Evolutionary conservation across 1,140 invertebrate genomes (phyloP).

Genomic region (Lethrus apterus): DNA sequence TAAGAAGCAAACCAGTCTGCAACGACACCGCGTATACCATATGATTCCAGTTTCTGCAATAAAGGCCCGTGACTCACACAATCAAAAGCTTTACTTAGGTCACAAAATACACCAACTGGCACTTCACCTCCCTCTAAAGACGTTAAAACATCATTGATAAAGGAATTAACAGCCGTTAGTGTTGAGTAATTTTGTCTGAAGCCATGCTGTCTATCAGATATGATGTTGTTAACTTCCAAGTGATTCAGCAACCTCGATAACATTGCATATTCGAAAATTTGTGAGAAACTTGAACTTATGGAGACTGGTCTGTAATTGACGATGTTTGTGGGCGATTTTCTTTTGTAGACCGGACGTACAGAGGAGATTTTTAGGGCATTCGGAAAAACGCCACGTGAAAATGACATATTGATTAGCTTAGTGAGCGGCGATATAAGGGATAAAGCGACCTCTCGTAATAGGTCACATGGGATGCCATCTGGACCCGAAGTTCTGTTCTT

Average conservation of each 20-base stretch:
- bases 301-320: not conserved
- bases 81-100: not conserved
- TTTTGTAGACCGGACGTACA: not conserved
- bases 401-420: not conserved
- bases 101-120: not conserved
- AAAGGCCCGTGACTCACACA: not conserved
- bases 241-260: not conserved
- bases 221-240: not conserved
- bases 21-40: slow-evolving; percentile 3
- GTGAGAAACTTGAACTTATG: not conserved
- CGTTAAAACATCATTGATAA: not conserved
- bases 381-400: not conserved
- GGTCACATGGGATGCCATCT: not conserved
- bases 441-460: not conserved
- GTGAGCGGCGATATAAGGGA: no score
- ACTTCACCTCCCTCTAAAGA: not conserved
- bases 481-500: slow-evolving; percentile 1
- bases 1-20: slow-evolving; percentile 5
- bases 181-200: not conserved
- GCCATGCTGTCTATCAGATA: slow-evolving; percentile 2
- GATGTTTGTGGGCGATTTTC: not conserved
- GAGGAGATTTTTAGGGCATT: slow-evolving; percentile 1
- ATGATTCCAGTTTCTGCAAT: not conserved
- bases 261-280: slow-evolving; percentile 6
- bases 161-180: not conserved